These are phyloP conservation scores for Knipowitschia caucasica DNA, from an alignment of 2,797 vertebrate species.

Conservation along the genomic window DNA sequence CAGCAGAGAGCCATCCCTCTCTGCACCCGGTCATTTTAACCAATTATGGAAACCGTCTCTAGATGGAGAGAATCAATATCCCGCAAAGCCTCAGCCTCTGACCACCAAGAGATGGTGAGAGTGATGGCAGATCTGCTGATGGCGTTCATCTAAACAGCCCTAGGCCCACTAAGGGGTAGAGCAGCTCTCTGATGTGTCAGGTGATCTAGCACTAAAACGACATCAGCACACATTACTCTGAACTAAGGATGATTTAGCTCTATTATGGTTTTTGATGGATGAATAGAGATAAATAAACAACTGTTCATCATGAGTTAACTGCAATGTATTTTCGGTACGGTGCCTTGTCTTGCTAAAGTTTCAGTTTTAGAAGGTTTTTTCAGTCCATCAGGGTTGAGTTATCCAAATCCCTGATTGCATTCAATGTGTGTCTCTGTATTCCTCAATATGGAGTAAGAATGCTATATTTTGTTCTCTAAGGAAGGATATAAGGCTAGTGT, in stretches of 20 bases:
- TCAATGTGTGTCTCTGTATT: no score
- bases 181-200: slow-evolving; percentile 49
- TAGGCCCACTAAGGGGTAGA: slow-evolving; percentile 37
- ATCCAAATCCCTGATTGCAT: no score
- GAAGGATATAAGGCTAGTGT: no score
- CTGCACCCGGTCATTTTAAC: slow-evolving; percentile 84
- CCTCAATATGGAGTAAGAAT: no score
- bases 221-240: slow-evolving; percentile 54
- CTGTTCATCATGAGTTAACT: slow-evolving; percentile 37
- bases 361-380: slow-evolving; percentile 33
- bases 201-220: slow-evolving; percentile 49
- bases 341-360: no score
- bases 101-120: slow-evolving; percentile 74
- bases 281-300: slow-evolving; percentile 24
- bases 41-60: slow-evolving; percentile 83
- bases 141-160: slow-evolving; percentile 63
- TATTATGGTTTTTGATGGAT: neutral
- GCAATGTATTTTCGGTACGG: slow-evolving; percentile 36
- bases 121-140: slow-evolving; percentile 70
- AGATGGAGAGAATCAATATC: slow-evolving; percentile 79
- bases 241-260: slow-evolving; percentile 45
- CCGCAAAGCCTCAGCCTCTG: slow-evolving; percentile 75
- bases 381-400: no score
- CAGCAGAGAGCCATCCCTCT: slow-evolving; percentile 80
- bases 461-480: no score